Conservation (phyloP, 1,140 invertebrate genomes). For the Aphidius ervi region DNA sequence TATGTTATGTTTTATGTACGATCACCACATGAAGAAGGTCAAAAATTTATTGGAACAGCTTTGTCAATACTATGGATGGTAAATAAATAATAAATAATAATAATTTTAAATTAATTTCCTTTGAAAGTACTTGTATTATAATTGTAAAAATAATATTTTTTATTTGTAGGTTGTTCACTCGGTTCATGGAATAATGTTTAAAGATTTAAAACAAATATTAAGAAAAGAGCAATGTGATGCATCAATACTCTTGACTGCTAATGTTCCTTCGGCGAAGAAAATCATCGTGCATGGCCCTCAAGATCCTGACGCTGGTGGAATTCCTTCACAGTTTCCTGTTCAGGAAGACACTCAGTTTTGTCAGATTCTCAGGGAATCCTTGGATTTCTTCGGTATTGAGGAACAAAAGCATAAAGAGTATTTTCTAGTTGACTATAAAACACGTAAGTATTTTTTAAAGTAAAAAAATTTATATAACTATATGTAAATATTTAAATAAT, state of each 20-base stretch:
- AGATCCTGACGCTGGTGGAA: slow-evolving; percentile 85
- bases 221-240: slow-evolving; percentile 99
- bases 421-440: slow-evolving; percentile 96
- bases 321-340: slow-evolving; percentile 97
- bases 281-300: slow-evolving; percentile 95
- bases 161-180: slow-evolving; percentile 79
- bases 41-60: slow-evolving; percentile 89
- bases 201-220: slow-evolving; percentile 97
- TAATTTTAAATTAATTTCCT: too few relatives aligned
- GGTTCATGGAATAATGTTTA: slow-evolving; percentile 99
- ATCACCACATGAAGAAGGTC: slow-evolving; percentile 88
- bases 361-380: slow-evolving; percentile 90
- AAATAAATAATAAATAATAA: slow-evolving; percentile 29
- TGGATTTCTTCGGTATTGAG: slow-evolving; percentile 97
- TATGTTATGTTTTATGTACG: slow-evolving; percentile 99
- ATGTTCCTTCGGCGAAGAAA: slow-evolving; percentile 98
- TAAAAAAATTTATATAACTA: slow-evolving; percentile 14
- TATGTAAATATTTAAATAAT: slow-evolving; percentile 12
- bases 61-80: slow-evolving; percentile 96
- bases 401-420: slow-evolving; percentile 85
- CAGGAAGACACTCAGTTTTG: slow-evolving; percentile 98
- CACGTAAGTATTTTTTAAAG: slow-evolving; percentile 66
- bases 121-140: too few relatives aligned
- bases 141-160: too few relatives aligned
- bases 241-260: slow-evolving; percentile 93